Conservation (phyloP, 2,113 vertebrate species). For the Eubucco bourcierii region DNA sequence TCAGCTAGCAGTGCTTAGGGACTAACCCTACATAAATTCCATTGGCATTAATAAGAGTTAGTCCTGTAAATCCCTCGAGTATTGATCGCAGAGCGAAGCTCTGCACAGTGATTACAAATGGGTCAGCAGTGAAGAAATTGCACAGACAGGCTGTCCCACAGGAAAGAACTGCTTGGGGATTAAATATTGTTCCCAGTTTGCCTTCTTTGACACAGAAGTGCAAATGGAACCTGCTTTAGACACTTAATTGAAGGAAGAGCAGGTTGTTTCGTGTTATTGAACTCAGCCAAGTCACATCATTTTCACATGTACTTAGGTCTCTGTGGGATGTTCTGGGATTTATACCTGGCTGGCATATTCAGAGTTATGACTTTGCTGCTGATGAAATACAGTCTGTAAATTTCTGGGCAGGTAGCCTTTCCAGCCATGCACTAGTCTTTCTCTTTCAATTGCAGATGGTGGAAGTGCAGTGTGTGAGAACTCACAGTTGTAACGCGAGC, state of each 20-base stretch:
- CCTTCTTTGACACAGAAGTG: neutral
- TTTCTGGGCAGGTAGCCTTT: neutral
- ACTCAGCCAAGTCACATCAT: neutral
- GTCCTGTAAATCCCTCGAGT: neutral
- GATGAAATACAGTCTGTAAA: neutral
- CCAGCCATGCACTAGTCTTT: neutral
- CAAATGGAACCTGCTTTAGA: neutral
- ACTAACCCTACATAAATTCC: neutral
- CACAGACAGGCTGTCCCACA: neutral
- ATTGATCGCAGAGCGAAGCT: neutral
- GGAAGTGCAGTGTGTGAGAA: neutral
- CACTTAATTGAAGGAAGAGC: neutral
- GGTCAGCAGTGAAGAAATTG: conserved; percentile 1
- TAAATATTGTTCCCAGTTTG: conserved; percentile 13
- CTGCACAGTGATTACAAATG: neutral
- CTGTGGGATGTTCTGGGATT: neutral
- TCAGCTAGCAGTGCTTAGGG: neutral
- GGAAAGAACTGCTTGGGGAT: neutral
- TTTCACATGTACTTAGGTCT: neutral
- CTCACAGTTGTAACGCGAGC: neutral
- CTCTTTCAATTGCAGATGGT: neutral
- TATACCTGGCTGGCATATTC: neutral
- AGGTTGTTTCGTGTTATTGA: neutral
- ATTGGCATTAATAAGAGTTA: neutral
- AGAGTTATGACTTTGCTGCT: neutral